phyloP scores from a whole-genome alignment of 2,113 vertebrate genomes.

The Pelusios castaneus region DNA sequence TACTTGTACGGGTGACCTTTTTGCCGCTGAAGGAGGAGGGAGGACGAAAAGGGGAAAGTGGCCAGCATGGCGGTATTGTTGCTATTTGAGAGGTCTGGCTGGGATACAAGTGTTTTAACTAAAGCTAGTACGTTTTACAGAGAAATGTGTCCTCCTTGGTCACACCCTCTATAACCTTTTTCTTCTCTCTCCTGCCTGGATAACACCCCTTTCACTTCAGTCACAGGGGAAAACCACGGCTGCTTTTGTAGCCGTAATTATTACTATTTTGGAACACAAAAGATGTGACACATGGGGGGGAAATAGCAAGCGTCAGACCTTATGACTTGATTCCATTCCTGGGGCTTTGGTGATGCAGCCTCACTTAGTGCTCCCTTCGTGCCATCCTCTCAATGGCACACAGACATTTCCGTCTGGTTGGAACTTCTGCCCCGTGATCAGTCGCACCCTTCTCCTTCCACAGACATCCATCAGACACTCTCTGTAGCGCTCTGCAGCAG shows the following conservation, averaged over 20 bases:
- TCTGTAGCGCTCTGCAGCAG: not conserved
- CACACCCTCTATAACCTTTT: slow-evolving; percentile 23
- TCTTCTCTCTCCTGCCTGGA: slow-evolving; percentile 12
- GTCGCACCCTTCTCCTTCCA: not conserved
- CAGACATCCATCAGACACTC: rapidly evolving
- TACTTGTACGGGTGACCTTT: slow-evolving; percentile 25
- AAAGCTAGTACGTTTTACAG: slow-evolving; percentile 38
- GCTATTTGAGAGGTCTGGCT: slow-evolving; percentile 11
- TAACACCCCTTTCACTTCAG: slow-evolving; percentile 32
- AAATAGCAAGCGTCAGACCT: slow-evolving; percentile 62
- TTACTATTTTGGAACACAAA: slow-evolving; percentile 57
- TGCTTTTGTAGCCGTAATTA: slow-evolving; percentile 57
- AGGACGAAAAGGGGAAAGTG: not conserved
- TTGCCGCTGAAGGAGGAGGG: slow-evolving; percentile 39
- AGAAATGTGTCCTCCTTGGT: slow-evolving; percentile 33
- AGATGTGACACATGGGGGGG: not conserved
- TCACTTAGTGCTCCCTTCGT: slow-evolving; percentile 16
- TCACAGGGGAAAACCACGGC: slow-evolving; percentile 40
- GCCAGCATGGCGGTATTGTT: slow-evolving; percentile 30
- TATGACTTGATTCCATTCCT: slow-evolving; percentile 54
- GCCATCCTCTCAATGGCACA: not conserved
- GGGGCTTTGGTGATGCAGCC: slow-evolving; percentile 38
- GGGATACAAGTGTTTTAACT: slow-evolving; percentile 34
- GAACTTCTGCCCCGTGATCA: not conserved
- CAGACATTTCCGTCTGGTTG: not conserved